Evolutionary conservation across 2,888 invertebrate species (phyloP), one percentile per base, ranked within the genome.

Genomic region (Ochropacha duplaris): DNA sequence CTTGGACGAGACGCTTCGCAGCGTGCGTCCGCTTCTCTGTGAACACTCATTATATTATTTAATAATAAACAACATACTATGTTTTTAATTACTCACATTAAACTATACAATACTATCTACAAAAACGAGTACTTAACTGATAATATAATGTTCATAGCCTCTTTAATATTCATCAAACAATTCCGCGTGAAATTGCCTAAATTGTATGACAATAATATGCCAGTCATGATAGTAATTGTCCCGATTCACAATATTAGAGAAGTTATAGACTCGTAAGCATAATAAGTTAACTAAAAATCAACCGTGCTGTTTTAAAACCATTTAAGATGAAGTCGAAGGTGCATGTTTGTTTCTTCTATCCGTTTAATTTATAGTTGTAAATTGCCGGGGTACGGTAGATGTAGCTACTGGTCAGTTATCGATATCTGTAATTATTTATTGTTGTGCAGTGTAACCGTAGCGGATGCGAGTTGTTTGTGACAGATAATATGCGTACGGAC

Each of bases 391-490:
- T n/a, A n/a, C n/a, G 66, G 67, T 64, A 52, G 34, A 31, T 52
- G 74, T 62, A 68, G 76, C 76, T 77, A 75, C 79, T 69, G 73
- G 81, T 78, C 77, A 76, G 83, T 83, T 87, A 87, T 85, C 87
- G 82, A 87, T 88, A 86, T 86, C 81, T 71, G 84, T 89, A 89
- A 90, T 91, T 88, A 92, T 91, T 90, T 86, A 88, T 88, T 88
- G 88, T 89, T 86, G 82, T 81, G 60, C 68, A 72, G 81, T 75
- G 79, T 79, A 84, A 82, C 85, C 82, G 81, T 84, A 81, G 85
- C 91, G 91, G 92, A 91, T 90, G 87, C 78, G 77, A 88, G 91
- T 83, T 78, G 86, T 90, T 92, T 88, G 88, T 83, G 86, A 87
- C 87, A 83, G 81, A 84, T 86, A 89, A 89, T 79, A 80, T 80